Base-by-base conservation (phyloP, 2,888 invertebrate genomes). In the Lepidocyrtinus sp. region DNA sequence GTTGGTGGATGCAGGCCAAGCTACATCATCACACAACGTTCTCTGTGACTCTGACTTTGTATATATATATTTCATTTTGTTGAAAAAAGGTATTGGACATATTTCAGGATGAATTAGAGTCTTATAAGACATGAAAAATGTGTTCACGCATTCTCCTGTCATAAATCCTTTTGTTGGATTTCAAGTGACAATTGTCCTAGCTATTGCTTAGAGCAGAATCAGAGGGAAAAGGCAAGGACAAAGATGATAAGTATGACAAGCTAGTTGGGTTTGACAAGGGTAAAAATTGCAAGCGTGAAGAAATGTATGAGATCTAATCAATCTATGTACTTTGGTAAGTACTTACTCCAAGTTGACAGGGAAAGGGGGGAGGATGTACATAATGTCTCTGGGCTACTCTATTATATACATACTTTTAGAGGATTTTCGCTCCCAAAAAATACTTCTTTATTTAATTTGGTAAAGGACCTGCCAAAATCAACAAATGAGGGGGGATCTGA, bases 111-210 rank as follows among this genome's bases (percentile, higher is more conserved):
- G 75, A 81, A 72, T 81, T 75, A 75, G 75, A 75, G 75, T 75
- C 75, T 81, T 81, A 81, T 71, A 27, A 81, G 81, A 81, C 81
- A 75, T 81, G 81, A 81, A 81, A 81, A 81, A 81, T 81, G 81
- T 81, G 81, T 75, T 81, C 81, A 81, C 81, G 81, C 81, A 81
- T 82, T 78, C 78, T 46, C 71, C 59, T 82, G 78, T 78, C 75
- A 78, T 79, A 82, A 75, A 79, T 79, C 73, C 77, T 65, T 65
- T 65, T 62, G 62, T 65, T 67, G 63, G 75, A 74, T 75, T 50
- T 74, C 74, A 67, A 74, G 67, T 78, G 77, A 70, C 65, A 71
- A 75, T 82, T 73, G 80, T 74, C 80, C 73, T 61, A 70, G 50
- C 19, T 25, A 50, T 50, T 50, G 50, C 50, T 50, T 50, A 21